These are phyloP conservation scores for Lycaena phlaeas DNA, from an alignment of 2,888 invertebrate species.

Conservation along the genomic window DNA sequence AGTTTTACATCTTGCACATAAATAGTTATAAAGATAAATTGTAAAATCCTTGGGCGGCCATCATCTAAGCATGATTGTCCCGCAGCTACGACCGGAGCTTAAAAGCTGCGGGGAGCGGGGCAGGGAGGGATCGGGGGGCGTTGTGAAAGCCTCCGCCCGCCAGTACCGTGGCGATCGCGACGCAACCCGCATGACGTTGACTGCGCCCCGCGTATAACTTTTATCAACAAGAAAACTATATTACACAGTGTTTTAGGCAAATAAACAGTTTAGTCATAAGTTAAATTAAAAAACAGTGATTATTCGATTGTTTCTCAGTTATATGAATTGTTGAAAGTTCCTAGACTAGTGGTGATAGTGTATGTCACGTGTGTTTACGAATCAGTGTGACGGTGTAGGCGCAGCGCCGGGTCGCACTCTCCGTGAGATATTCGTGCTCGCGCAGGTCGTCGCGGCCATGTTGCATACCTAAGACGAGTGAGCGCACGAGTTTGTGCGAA, in stretches of 20 bases:
- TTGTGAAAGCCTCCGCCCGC: constrained; percentile 58
- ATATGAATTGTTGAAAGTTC: constrained; percentile 13
- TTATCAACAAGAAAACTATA: constrained; percentile 43
- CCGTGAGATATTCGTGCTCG: constrained; percentile 70
- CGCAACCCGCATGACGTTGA: constrained; percentile 51
- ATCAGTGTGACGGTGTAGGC: constrained; percentile 68
- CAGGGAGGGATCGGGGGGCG: constrained; percentile 32
- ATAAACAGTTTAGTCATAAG: constrained; percentile 4
- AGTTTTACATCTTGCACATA: constrained; percentile 34
- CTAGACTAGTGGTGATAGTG: constrained; percentile 31
- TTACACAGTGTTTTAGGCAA: not conserved
- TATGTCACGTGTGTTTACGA: constrained; percentile 70
- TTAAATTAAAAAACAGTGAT: constrained; percentile 17
- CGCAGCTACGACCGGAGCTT: constrained; percentile 60
- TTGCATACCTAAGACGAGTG: constrained; percentile 70
- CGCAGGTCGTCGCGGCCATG: constrained; percentile 72
- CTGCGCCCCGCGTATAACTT: constrained; percentile 28
- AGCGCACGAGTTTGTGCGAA: constrained; percentile 65
- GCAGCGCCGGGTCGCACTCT: constrained; percentile 65
- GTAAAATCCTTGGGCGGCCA: constrained; percentile 62
- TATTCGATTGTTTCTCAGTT: constrained; percentile 11
- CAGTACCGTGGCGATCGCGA: constrained; percentile 59
- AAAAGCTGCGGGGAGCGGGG: constrained; percentile 55
- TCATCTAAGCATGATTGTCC: constrained; percentile 68
- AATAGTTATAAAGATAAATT: constrained; percentile 51